These are phyloP conservation scores for Cirrhinus mrigala DNA, from an alignment of 2,797 vertebrate species.

Conservation along the genomic window DNA sequence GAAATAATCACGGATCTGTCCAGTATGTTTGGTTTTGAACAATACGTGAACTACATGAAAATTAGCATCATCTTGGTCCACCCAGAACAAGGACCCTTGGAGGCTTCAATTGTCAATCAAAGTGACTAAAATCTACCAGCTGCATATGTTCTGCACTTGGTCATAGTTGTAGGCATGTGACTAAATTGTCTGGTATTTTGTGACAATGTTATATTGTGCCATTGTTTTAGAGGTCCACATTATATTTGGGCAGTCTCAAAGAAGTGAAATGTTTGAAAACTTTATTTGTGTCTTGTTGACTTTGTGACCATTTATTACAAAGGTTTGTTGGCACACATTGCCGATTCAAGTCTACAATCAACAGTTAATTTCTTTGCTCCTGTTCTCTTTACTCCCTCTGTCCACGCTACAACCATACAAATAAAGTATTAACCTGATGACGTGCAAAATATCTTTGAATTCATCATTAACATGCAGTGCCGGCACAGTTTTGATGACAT, in stretches of 20 bases:
- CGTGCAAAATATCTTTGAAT: constrained; percentile 64
- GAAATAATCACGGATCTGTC: constrained; percentile 31
- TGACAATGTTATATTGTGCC: constrained; percentile 84
- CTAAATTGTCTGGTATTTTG: constrained; percentile 81
- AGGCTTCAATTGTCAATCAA: constrained; percentile 40
- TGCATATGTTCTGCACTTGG: constrained; percentile 68
- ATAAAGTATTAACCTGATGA: constrained; percentile 91
- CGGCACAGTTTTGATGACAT: not conserved
- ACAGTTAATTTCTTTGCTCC: constrained; percentile 74
- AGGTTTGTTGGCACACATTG: constrained; percentile 83
- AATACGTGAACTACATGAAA: constrained; percentile 31
- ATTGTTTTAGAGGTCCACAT: constrained; percentile 80
- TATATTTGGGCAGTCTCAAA: constrained; percentile 82
- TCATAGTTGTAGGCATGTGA: constrained; percentile 82
- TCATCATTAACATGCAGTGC: constrained; percentile 20
- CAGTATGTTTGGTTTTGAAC: constrained; percentile 37
- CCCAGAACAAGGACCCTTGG: constrained; percentile 18
- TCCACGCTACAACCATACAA: constrained; percentile 86
- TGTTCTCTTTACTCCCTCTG: constrained; percentile 76
- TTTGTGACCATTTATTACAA: constrained; percentile 85
- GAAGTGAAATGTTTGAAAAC: constrained; percentile 71
- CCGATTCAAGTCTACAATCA: constrained; percentile 73
- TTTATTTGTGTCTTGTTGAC: constrained; percentile 84
- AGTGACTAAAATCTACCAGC: constrained; percentile 45
- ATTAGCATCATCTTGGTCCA: constrained; percentile 7